Base-by-base conservation (phyloP, 2,113 vertebrate genomes). In the Silurus asotus region DNA sequence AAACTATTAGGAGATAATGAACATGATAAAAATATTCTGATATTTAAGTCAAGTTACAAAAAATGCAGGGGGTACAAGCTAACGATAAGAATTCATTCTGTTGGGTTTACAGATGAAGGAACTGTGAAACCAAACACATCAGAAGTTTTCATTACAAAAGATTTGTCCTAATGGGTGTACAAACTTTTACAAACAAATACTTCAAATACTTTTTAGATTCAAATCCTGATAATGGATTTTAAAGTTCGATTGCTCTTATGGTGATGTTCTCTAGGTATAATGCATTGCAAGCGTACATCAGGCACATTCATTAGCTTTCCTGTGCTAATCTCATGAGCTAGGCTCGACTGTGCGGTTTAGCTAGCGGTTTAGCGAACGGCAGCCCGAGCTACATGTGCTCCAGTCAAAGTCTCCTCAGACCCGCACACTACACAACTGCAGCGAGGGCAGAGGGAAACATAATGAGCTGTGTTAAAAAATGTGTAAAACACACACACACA, bases 381-480 rank as follows among this genome's bases (percentile, higher is more conserved):
- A 37, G 37, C 37, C 37, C 2, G 37, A 37, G 37, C 37, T 37
- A 37, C 37, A 37, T 37, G 37, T 37, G 37, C 37, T 37, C 37
- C 37, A 37, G 37, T 37, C 37, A 37, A 37, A 37, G 37, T 37
- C 37, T 37, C 37, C 37, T 37, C 37, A 37, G 37, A 37, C 37
- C 37, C 37, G 37, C 37, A 2, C 37, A 37, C 37, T 37, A 37
- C 37, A 37, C 37, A 37, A 37, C 37, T 37, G 23, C n/a, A 25
- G 20, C 64, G 23, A 83, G 61, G 51, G 74, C 69, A 49, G 4
- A 23, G 20, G 13, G 8, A 84, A 58, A 61, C 65, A 83, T 58
- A 86, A n/a, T 56, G 15, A 83, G 65, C 19, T 85, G 67, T 37
- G 67, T 62, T 64, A 81, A 88, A 85, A 62, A 83, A n/a, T 2